These are phyloP conservation scores for Trichopria drosophilae DNA, from an alignment of 2,888 invertebrate genomes.

Conservation along the genomic window DNA sequence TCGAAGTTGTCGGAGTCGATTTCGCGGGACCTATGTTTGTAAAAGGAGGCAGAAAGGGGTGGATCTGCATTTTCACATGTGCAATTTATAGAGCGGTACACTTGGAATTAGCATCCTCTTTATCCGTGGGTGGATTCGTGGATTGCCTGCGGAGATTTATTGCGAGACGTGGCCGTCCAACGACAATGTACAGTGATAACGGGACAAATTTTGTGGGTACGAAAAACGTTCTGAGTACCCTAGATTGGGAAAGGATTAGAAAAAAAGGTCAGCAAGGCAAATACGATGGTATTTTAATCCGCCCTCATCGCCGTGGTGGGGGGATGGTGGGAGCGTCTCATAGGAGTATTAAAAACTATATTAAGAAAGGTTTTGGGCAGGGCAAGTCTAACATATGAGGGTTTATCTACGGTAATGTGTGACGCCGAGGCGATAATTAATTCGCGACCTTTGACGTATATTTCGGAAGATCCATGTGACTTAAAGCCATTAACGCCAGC, in stretches of 20 bases:
- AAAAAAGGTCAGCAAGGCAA: constrained; percentile 25
- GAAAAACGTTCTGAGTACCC: constrained; percentile 33
- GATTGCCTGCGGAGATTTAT: constrained; percentile 46
- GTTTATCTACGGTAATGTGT: constrained; percentile 44
- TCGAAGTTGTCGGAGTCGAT: constrained; percentile 44
- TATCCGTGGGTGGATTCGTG: constrained; percentile 40
- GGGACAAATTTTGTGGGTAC: constrained; percentile 50
- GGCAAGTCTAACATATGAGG: constrained; percentile 39
- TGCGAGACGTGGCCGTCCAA: constrained; percentile 44
- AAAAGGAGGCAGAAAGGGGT: constrained; percentile 32
- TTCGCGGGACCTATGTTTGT: constrained; percentile 46
- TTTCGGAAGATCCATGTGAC: constrained; percentile 33
- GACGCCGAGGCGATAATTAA: too few species aligned
- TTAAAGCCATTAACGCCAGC: constrained; percentile 25
- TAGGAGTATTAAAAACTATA: constrained; percentile 51
- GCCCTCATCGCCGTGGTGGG: constrained; percentile 24
- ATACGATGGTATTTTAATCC: constrained; percentile 37
- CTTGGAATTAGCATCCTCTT: constrained; percentile 17
- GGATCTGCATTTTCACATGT: too few species aligned
- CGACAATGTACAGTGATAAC: constrained; percentile 49
- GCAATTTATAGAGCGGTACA: too few species aligned
- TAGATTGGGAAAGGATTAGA: constrained; percentile 39
- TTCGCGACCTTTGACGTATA: too few species aligned
- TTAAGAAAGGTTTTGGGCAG: constrained; percentile 48
- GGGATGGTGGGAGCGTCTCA: constrained; percentile 33